A percentile compares a stretch with the other conserved stretches of the same genome.
phyloP scores from a whole-genome alignment of 2,113 vertebrate genomes.

The Diphyllodes magnificus region DNA sequence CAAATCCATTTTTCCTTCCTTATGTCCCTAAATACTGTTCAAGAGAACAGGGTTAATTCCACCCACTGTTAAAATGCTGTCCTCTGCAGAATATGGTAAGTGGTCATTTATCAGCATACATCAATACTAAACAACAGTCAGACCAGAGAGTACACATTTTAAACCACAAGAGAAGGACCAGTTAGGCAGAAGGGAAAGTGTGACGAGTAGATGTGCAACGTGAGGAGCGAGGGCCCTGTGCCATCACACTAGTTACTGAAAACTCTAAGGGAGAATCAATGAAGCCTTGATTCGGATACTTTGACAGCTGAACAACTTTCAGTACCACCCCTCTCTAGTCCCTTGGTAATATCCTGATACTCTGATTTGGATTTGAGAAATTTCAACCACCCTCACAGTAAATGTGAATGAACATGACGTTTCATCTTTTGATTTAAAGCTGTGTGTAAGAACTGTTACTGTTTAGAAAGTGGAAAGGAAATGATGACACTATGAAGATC shows the following conservation, averaged over 20 bases:
- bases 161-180: neutral
- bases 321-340: neutral
- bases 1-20: neutral
- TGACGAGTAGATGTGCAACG: neutral
- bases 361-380: neutral
- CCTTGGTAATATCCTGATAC: neutral
- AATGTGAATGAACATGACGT: neutral
- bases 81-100: neutral
- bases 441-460: neutral
- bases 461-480: neutral
- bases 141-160: neutral
- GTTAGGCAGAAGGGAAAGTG: neutral
- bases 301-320: neutral
- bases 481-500: neutral
- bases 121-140: neutral
- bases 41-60: neutral
- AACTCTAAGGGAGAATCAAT: neutral
- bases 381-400: neutral
- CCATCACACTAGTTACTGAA: neutral
- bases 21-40: neutral
- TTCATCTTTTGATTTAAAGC: neutral
- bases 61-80: neutral
- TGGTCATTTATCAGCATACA: neutral
- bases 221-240: neutral
- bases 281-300: neutral